Evolutionary conservation across 2,113 vertebrate genomes (phyloP).

Genomic region (Neomonachus schauinslandi): DNA sequence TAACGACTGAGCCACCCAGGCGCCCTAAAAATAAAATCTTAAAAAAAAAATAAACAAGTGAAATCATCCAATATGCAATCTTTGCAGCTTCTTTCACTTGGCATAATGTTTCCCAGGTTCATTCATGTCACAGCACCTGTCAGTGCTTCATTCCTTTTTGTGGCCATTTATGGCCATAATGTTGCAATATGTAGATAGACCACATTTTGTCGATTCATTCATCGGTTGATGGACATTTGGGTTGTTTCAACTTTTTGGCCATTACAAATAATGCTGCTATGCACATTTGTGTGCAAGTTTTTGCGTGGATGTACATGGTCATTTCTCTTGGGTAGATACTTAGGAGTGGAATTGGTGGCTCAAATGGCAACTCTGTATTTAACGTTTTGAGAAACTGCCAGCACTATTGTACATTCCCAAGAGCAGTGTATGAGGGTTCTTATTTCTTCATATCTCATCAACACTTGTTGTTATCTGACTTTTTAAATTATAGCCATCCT

Average conservation of each 20-base stretch:
- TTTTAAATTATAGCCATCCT: neutral
- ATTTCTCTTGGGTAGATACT: neutral
- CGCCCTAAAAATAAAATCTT: neutral
- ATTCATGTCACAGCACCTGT: neutral
- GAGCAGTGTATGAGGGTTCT: neutral
- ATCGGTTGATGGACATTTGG: neutral
- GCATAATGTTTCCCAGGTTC: neutral
- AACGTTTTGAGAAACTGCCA: neutral
- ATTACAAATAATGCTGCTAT: neutral
- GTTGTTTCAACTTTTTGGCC: neutral
- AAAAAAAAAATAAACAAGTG: neutral
- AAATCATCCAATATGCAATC: neutral
- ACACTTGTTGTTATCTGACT: neutral
- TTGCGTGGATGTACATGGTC: neutral
- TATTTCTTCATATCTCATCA: neutral
- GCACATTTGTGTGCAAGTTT: neutral
- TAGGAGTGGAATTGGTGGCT: neutral
- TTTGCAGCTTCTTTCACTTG: neutral
- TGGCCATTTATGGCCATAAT: neutral
- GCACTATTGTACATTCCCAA: neutral
- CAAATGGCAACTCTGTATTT: neutral
- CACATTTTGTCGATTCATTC: neutral
- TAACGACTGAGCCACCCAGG: neutral
- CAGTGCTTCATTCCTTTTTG: neutral
- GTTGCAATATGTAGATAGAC: neutral